Percentiles rank a stretch among this genome's conserved stretches.
These are phyloP conservation scores for Ascaphus truei DNA, from an alignment of 2,113 vertebrate species.

Conservation along the genomic window DNA sequence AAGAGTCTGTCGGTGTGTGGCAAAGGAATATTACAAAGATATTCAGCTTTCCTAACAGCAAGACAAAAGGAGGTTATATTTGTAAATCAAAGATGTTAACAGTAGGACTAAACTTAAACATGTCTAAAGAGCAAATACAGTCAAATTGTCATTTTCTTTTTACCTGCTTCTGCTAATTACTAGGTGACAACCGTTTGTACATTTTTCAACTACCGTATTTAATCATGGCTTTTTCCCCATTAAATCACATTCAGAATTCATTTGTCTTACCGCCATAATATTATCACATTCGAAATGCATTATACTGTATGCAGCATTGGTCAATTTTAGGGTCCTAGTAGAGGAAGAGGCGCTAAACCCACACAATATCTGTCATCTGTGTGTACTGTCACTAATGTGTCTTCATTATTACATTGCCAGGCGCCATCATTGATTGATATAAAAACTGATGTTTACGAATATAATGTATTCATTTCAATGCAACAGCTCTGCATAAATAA, in stretches of 20 bases:
- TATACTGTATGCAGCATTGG: too few relatives aligned
- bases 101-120: background rate
- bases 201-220: background rate
- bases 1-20: constrained; percentile 18
- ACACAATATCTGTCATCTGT: too few relatives aligned
- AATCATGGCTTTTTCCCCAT: background rate
- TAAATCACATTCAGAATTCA: background rate
- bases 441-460: too few relatives aligned
- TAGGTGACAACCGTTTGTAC: background rate
- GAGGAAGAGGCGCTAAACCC: too few relatives aligned
- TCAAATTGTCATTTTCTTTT: constrained; percentile 3
- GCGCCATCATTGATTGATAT: too few relatives aligned
- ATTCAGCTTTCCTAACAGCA: constrained; percentile 8
- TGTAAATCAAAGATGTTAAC: constrained; percentile 9
- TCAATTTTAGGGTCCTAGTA: too few relatives aligned
- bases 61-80: constrained; percentile 19
- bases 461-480: too few relatives aligned
- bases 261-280: too few relatives aligned
- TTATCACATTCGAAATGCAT: too few relatives aligned
- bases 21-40: constrained; percentile 11
- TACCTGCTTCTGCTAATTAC: background rate
- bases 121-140: background rate
- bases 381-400: too few relatives aligned
- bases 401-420: too few relatives aligned
- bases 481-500: too few relatives aligned